These are phyloP conservation scores for Clivina fossor DNA, from an alignment of 2,888 invertebrate genomes.

Conservation along the genomic window DNA sequence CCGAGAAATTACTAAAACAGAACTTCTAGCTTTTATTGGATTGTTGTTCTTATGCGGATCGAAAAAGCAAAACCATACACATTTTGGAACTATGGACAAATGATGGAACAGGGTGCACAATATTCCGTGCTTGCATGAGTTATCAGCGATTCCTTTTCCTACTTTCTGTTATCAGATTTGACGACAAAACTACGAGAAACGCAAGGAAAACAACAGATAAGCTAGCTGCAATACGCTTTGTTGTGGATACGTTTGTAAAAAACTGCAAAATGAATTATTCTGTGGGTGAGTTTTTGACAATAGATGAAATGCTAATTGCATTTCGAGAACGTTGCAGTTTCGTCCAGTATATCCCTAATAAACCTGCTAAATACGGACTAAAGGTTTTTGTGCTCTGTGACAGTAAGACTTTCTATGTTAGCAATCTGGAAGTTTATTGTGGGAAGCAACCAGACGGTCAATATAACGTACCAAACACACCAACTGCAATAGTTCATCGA, in stretches of 20 bases:
- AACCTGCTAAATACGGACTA: slow-evolving; percentile 41
- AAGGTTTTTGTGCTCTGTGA: slow-evolving; percentile 41
- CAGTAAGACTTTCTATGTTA: slow-evolving; percentile 36
- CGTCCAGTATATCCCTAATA: slow-evolving; percentile 39
- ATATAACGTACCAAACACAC: slow-evolving; percentile 13
- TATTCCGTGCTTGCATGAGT: slow-evolving; percentile 40
- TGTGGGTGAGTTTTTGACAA: slow-evolving; percentile 11
- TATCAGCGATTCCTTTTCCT: slow-evolving; percentile 15
- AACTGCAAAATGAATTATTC: too few species aligned
- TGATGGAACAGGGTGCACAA: slow-evolving; percentile 39
- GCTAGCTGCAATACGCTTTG: slow-evolving; percentile 32
- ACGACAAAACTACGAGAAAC: slow-evolving; percentile 24
- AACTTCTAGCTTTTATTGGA: slow-evolving; percentile 39
- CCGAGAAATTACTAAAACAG: not conserved
- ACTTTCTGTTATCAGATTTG: too few species aligned
- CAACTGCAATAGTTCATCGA: slow-evolving; percentile 27
- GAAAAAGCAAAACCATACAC: slow-evolving; percentile 40
- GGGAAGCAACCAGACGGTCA: slow-evolving; percentile 36
- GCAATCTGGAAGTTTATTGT: slow-evolving; percentile 34
- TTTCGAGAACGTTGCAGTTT: slow-evolving; percentile 31
- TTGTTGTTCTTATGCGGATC: slow-evolving; percentile 36
- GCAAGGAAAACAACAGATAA: slow-evolving; percentile 27
- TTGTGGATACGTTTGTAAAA: slow-evolving; percentile 28
- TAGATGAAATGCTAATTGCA: slow-evolving; percentile 35
- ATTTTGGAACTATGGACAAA: slow-evolving; percentile 40